Conservation (phyloP, 2,113 vertebrate species). For the Junco hyemalis region DNA sequence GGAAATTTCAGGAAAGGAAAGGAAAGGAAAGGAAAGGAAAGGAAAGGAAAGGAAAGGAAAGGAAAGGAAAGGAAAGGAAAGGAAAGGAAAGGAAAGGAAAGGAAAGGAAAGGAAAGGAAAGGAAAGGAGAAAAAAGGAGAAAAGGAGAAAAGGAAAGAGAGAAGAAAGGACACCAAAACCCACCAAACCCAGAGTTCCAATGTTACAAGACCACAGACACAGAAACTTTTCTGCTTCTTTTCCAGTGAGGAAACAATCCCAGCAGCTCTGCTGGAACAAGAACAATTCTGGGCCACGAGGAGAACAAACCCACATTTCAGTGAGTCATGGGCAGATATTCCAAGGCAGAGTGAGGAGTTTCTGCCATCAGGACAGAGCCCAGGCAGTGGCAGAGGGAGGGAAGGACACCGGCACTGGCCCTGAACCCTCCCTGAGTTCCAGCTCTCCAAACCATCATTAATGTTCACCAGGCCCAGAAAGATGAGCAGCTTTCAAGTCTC, state of each 20-base stretch:
- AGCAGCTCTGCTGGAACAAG: background rate
- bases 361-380: conserved; percentile 20
- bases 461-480: background rate
- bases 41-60: no score
- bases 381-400: conserved; percentile 13
- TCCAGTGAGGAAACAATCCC: background rate
- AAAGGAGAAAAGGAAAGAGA: no score
- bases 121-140: no score
- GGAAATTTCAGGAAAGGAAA: no score
- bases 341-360: background rate
- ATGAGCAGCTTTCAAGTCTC: background rate
- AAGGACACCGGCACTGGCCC: conserved; percentile 5
- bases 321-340: conserved; percentile 9
- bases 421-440: background rate
- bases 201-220: background rate
- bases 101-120: no score
- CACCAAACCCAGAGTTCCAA: background rate
- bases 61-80: no score
- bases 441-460: background rate
- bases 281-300: background rate
- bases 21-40: no score
- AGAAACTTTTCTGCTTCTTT: background rate
- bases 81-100: no score
- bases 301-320: background rate
- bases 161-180: background rate